A percentile compares a stretch with the other conserved stretches of the same genome.
These are phyloP conservation scores for Operophtera brumata DNA, from an alignment of 2,888 invertebrate species.

Conservation along the genomic window DNA sequence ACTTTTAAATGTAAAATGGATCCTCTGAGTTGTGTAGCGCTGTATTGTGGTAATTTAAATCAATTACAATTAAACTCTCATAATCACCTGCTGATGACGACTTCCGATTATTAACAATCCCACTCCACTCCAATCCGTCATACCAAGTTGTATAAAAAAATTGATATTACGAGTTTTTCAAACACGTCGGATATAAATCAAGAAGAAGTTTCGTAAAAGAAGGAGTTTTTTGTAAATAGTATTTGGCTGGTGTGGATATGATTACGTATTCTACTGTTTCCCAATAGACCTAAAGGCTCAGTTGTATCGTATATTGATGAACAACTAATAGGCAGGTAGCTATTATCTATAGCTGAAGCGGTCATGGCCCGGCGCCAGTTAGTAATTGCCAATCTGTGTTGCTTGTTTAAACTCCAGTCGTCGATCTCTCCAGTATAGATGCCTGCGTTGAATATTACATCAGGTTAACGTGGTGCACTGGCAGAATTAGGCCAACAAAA, in stretches of 20 bases:
- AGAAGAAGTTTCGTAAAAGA: no score
- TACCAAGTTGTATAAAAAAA: no score
- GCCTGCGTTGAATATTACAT: slow-evolving; percentile 6
- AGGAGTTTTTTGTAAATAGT: no score
- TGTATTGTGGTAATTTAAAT: slow-evolving; percentile 11
- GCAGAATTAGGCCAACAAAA: background rate
- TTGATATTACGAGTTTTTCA: no score
- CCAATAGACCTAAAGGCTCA: no score
- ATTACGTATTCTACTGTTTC: no score
- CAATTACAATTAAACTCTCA: slow-evolving; percentile 19
- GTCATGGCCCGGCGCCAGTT: slow-evolving; percentile 23
- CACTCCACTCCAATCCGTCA: no score
- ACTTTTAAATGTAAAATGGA: no score
- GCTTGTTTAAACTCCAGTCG: slow-evolving; percentile 21
- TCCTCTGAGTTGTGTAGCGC: background rate
- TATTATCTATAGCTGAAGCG: slow-evolving; percentile 7
- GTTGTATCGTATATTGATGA: slow-evolving; percentile 2
- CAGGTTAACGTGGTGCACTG: slow-evolving; percentile 1
- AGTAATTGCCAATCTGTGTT: slow-evolving; percentile 28
- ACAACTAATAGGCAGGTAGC: slow-evolving; percentile 11
- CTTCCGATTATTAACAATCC: slow-evolving; percentile 14
- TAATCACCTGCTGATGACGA: slow-evolving; percentile 23
- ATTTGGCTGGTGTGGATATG: no score
- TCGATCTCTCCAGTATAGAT: slow-evolving; percentile 2
- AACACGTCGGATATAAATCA: no score